Base-by-base conservation (phyloP, 2,797 vertebrate genomes). In the Orientallactaga sibirica region DNA sequence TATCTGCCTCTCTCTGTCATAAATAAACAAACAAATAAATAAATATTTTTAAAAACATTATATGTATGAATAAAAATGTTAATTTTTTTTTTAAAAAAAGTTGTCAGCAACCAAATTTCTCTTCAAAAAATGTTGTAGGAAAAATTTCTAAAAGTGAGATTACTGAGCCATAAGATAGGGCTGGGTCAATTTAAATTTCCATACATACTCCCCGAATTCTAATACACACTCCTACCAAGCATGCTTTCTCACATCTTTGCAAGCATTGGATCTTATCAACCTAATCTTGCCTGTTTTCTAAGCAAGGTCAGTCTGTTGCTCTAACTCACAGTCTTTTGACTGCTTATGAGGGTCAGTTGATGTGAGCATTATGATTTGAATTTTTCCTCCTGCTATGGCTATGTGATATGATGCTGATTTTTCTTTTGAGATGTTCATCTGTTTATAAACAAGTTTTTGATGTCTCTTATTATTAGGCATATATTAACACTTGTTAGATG, bases 91-190 rank as follows among this genome's bases (percentile, higher is more conserved):
- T n/a, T n/a, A 88, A 33, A 81, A 78, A 55, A 74, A 6, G 62
- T 80, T 41, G 33, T 22, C 62, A 52, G 15, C 33, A 90, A 55
- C 18, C 37, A 92, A 88, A 55, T 41, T 67, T 9, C 11, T 82
- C 18, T 70, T 33, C 22, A 77, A 87, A 85, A 85, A 68, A 76
- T 33, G 20, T 18, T 58, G 11, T 20, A 71, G 20, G 74, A 83
- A n/a, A 88, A 94, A 79, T 27, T 64, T 55, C 33, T 93, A 43
- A 64, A 88, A 88, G 18, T 64, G 68, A 92, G n/a, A 84, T 70
- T 64, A 61, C 24, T 79, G 41, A 88, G 62, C 86, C 20, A 48
- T 37, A 75, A 6, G 3, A 48, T 37, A 75, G 8, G 3, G 10
- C 37, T 91, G 15, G 20, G 77, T 29, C 2, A 41, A 58, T 77